These are phyloP conservation scores for Belonocnema kinseyi DNA, from an alignment of 1,140 invertebrate genomes.

Conservation along the genomic window DNA sequence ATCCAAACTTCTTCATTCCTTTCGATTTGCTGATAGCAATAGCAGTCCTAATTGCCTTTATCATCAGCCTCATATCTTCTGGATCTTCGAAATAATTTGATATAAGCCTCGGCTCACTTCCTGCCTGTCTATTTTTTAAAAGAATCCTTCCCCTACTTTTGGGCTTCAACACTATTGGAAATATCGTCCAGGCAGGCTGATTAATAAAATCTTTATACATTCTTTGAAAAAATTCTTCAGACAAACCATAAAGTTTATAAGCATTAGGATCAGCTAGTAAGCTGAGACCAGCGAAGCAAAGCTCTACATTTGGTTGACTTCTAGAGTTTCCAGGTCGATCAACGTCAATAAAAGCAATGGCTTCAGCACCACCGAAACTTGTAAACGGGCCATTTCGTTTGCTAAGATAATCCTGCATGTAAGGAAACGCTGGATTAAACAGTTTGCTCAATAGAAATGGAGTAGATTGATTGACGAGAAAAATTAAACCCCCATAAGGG, in stretches of 20 bases:
- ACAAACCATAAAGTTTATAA: constrained; percentile 77
- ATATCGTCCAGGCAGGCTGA: constrained; percentile 76
- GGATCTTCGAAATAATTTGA: constrained; percentile 86
- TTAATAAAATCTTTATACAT: constrained; percentile 71
- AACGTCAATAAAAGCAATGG: constrained; percentile 84
- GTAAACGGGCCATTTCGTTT: constrained; percentile 82
- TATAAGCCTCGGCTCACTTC: constrained; percentile 87
- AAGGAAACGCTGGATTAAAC: constrained; percentile 54
- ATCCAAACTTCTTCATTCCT: constrained; percentile 78
- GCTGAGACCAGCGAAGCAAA: constrained; percentile 80
- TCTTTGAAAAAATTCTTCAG: constrained; percentile 53
- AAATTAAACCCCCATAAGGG: constrained; percentile 82
- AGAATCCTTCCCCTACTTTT: constrained; percentile 84
- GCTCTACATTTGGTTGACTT: constrained; percentile 85
- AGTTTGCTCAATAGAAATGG: constrained; percentile 47
- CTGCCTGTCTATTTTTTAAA: constrained; percentile 81
- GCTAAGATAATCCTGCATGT: constrained; percentile 73
- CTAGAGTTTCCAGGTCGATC: constrained; percentile 79
- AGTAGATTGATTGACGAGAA: constrained; percentile 78
- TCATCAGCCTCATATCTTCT: constrained; percentile 80
- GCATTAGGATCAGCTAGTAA: constrained; percentile 76
- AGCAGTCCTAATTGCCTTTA: constrained; percentile 79
- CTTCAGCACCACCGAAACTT: constrained; percentile 88
- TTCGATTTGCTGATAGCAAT: constrained; percentile 78
- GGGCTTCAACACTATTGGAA: constrained; percentile 84